A percentile compares a stretch with the other conserved stretches of the same genome.
These are phyloP conservation scores for Pygoscelis antarcticus DNA, from an alignment of 2,113 vertebrate species.

Conservation along the genomic window DNA sequence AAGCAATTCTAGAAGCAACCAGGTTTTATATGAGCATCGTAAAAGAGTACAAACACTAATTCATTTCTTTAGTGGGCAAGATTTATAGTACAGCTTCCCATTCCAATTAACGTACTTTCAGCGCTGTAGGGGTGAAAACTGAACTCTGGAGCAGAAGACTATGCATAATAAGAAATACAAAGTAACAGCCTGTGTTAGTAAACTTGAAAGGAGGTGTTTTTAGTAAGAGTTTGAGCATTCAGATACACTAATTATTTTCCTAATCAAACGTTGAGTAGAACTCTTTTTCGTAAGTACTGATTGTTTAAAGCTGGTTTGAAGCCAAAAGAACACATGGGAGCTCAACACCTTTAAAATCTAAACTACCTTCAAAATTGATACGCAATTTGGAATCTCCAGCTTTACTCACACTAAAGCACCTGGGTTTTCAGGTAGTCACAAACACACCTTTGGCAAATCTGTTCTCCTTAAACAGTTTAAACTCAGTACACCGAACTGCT, in stretches of 20 bases:
- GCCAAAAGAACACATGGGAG: neutral
- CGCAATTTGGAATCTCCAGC: neutral
- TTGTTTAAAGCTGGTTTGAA: neutral
- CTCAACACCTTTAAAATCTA: neutral
- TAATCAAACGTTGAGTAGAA: neutral
- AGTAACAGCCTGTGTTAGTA: neutral
- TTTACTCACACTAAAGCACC: neutral
- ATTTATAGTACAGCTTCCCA: neutral
- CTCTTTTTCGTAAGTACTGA: neutral
- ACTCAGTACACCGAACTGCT: neutral
- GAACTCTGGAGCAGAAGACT: neutral
- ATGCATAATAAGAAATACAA: neutral
- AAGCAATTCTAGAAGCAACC: neutral
- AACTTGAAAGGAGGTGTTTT: neutral
- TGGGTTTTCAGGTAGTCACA: neutral
- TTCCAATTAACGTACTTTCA: neutral
- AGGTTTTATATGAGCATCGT: neutral
- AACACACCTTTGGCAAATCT: neutral
- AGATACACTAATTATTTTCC: neutral
- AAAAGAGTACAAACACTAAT: neutral
- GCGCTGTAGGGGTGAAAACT: neutral
- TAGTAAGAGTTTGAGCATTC: neutral
- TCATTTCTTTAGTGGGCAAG: neutral
- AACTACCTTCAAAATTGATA: neutral
- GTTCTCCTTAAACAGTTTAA: neutral